phyloP scores from a whole-genome alignment of 2,113 vertebrate species.

The Microtus richardsoni region DNA sequence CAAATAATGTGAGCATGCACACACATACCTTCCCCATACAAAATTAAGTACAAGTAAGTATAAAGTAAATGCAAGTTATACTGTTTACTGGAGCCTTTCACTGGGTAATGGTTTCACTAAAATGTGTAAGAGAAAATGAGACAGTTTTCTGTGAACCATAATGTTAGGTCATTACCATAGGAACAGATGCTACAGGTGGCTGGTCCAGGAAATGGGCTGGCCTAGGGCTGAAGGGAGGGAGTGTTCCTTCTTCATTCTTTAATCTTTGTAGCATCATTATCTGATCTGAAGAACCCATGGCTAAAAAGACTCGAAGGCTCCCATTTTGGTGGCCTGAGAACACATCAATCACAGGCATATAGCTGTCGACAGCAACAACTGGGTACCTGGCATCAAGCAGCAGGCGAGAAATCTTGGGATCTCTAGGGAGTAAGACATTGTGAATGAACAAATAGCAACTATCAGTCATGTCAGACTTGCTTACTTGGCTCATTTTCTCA shows the following conservation, averaged over 20 bases:
- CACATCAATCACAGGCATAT: slow-evolving; percentile 92
- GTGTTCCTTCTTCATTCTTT: slow-evolving; percentile 86
- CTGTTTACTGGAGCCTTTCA: slow-evolving; percentile 32
- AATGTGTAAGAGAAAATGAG: slow-evolving; percentile 55
- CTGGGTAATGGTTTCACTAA: slow-evolving; percentile 43
- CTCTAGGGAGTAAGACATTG: slow-evolving; percentile 83
- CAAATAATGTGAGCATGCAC: not conserved
- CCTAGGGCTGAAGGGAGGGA: slow-evolving; percentile 71
- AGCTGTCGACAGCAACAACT: slow-evolving; percentile 94
- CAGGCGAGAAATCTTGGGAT: slow-evolving; percentile 89
- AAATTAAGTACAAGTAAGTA: not conserved
- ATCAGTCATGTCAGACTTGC: slow-evolving; percentile 14
- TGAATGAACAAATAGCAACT: slow-evolving; percentile 20
- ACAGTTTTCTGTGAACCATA: slow-evolving; percentile 45
- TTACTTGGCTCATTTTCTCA: slow-evolving; percentile 51
- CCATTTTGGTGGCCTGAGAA: slow-evolving; percentile 91
- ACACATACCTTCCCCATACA: not conserved
- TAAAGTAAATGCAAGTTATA: not conserved
- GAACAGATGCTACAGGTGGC: slow-evolving; percentile 70
- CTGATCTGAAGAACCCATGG: slow-evolving; percentile 94
- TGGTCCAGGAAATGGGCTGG: slow-evolving; percentile 91
- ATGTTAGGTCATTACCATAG: slow-evolving; percentile 59
- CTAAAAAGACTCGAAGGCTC: slow-evolving; percentile 92
- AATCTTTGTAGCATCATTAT: slow-evolving; percentile 91
- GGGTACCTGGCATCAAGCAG: slow-evolving; percentile 95